phyloP scores from a whole-genome alignment of 2,888 invertebrate genomes.

The Agonopterix subpropinquella region DNA sequence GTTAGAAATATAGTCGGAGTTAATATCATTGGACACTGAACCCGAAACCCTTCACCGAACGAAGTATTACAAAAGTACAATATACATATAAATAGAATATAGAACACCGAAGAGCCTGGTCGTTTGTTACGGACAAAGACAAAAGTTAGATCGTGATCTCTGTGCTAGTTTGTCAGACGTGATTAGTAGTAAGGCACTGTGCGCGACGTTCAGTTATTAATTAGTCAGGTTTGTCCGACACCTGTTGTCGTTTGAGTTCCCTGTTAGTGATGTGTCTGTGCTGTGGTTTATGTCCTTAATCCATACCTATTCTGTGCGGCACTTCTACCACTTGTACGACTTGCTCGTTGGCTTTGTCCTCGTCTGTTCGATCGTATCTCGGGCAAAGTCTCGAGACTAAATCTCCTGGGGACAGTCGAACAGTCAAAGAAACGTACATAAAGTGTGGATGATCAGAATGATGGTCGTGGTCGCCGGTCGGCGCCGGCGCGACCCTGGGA shows the following conservation, averaged over 20 bases:
- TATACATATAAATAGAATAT: constrained; percentile 1
- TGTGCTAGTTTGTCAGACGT: constrained; percentile 26
- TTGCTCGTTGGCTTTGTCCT: constrained; percentile 13
- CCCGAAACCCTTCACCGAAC: constrained; percentile 2
- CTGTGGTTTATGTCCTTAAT: background rate
- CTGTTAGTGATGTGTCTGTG: constrained; percentile 21
- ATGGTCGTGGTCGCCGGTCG: constrained; percentile 4
- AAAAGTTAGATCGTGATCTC: constrained; percentile 37
- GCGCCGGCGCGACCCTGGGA: constrained; percentile 14
- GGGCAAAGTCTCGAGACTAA: constrained; percentile 53
- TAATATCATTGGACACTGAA: constrained; percentile 6
- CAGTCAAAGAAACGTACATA: constrained; percentile 17
- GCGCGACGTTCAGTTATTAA: constrained; percentile 11
- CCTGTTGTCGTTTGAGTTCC: constrained; percentile 7
- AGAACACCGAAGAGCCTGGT: constrained; percentile 23
- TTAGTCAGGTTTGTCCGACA: constrained; percentile 13
- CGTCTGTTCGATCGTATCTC: constrained; percentile 21
- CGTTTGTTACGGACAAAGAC: constrained; percentile 19
- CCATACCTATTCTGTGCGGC: constrained; percentile 34
- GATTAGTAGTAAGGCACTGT: constrained; percentile 18
- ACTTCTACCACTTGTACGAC: constrained; percentile 18
- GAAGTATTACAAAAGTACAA: background rate
- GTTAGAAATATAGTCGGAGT: constrained; percentile 2
- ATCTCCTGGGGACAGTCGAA: constrained; percentile 54
- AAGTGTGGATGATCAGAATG: constrained; percentile 6